These are phyloP conservation scores for Eristalis pertinax DNA, from an alignment of 2,888 invertebrate species.

Conservation along the genomic window DNA sequence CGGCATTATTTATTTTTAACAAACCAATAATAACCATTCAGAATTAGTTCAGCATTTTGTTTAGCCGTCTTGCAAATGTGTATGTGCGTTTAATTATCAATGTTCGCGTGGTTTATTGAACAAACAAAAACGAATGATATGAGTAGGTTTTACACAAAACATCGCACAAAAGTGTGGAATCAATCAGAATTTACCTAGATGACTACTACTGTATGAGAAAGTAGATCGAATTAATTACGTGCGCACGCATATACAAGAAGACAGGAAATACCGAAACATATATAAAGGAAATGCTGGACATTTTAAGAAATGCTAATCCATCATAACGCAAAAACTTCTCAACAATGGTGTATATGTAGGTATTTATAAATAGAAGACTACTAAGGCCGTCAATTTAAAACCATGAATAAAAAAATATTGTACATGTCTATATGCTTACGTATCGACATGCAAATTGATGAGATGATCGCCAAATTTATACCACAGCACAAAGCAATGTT, in stretches of 20 bases:
- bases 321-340: neutral
- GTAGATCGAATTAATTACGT: too few species aligned
- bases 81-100: neutral
- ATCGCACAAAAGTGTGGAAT: neutral
- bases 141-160: neutral
- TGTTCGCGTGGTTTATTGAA: neutral
- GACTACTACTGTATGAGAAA: too few species aligned
- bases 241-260: too few species aligned
- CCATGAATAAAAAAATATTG: neutral
- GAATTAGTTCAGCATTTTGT: neutral
- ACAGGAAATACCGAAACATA: too few species aligned
- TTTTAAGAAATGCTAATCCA: neutral
- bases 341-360: neutral
- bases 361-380: constrained; percentile 15
- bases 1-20: too few species aligned
- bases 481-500: constrained; percentile 46
- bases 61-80: neutral
- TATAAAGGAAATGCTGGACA: too few species aligned
- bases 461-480: constrained; percentile 32
- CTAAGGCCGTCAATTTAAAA: neutral
- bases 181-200: neutral
- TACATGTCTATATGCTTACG: neutral
- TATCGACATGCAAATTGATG: constrained; percentile 27
- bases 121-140: neutral
- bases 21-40: too few species aligned